A percentile compares a stretch with the other conserved stretches of the same genome.
These are phyloP conservation scores for Mystacornis crossleyi DNA, from an alignment of 2,113 vertebrate genomes.

Conservation along the genomic window DNA sequence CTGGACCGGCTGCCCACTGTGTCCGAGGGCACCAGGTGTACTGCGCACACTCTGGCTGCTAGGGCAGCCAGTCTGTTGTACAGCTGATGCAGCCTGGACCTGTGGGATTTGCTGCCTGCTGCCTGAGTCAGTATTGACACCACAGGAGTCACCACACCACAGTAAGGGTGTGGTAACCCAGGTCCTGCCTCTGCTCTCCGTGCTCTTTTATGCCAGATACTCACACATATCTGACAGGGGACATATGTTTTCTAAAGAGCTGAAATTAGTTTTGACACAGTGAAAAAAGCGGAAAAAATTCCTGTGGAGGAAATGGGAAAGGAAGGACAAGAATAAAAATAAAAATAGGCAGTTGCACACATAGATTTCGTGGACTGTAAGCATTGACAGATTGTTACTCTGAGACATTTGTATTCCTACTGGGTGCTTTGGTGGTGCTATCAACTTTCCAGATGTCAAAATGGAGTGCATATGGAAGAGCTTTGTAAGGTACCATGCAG, in stretches of 20 bases:
- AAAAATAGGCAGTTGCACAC: background rate
- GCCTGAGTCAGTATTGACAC: background rate
- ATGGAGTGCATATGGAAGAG: background rate
- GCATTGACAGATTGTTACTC: background rate
- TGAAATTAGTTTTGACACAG: background rate
- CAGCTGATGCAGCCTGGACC: background rate
- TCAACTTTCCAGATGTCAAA: background rate
- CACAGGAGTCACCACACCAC: background rate
- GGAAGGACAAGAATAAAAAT: constrained; percentile 22
- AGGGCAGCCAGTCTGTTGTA: background rate
- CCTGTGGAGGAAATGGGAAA: constrained; percentile 1
- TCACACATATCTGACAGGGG: background rate
- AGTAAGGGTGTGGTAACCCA: background rate
- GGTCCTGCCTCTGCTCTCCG: background rate
- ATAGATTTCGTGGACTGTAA: background rate
- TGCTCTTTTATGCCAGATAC: background rate
- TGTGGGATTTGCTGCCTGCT: background rate
- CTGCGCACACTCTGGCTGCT: background rate
- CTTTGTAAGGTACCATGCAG: background rate
- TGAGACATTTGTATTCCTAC: background rate
- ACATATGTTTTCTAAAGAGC: background rate
- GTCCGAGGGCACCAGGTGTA: accelerated
- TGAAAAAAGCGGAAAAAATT: background rate
- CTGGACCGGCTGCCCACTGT: background rate
- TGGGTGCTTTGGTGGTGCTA: background rate